Conservation (phyloP, 2,888 invertebrate species). For the Oscheius sp. region DNA sequence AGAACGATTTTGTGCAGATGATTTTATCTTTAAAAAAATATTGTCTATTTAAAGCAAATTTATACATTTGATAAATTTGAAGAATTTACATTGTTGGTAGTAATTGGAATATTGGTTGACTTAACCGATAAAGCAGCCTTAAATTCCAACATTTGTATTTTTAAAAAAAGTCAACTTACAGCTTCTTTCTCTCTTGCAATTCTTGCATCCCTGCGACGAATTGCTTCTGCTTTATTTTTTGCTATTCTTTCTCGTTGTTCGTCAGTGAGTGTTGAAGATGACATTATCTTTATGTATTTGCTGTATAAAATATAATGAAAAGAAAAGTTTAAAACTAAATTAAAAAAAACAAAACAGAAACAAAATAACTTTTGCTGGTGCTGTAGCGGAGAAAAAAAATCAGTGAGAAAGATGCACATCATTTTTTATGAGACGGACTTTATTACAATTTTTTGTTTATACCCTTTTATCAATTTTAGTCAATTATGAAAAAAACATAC, state of each 20-base stretch:
- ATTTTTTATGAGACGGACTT: no score
- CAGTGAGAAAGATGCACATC: no score
- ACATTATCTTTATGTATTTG: not conserved
- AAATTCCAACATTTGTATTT: not conserved
- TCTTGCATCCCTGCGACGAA: conserved; percentile 35
- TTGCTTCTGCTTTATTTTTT: conserved; percentile 50
- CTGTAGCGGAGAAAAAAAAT: no score
- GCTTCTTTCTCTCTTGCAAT: conserved; percentile 34
- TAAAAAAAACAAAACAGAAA: no score
- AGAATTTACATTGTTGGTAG: not conserved
- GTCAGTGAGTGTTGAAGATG: conserved; percentile 3
- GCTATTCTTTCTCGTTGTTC: conserved; percentile 35
- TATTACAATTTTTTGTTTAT: no score
- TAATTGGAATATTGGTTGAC: not conserved
- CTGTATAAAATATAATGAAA: not conserved
- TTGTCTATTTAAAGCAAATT: no score
- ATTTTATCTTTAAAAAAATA: no score
- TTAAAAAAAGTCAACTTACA: not conserved
- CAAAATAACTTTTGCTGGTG: no score
- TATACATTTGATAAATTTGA: not conserved
- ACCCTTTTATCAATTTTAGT: no score
- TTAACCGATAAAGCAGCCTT: not conserved
- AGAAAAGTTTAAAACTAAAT: no score
- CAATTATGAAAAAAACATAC: no score
- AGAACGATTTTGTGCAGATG: no score